Percentiles rank a stretch among this genome's conserved stretches.
Conservation (phyloP, 37 sponge, comb jelly and placozoan genomes). For the Axinella damicornis region DNA sequence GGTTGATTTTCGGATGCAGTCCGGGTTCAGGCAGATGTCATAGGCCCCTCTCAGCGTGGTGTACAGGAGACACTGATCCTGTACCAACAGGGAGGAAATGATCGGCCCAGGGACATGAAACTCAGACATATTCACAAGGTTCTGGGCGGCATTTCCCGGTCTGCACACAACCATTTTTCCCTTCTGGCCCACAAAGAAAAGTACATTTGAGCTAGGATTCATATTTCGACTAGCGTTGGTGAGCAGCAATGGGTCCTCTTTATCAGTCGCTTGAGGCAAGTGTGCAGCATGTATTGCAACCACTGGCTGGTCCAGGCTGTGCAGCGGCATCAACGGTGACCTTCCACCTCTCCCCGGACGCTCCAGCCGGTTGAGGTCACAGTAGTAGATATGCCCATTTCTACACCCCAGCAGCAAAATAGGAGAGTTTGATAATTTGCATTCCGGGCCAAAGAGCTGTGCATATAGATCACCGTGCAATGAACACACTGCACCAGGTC, state of each 20-base stretch:
- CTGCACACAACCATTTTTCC: slow-evolving; percentile 30
- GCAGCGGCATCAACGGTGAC: not conserved
- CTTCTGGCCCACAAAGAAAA: slow-evolving; percentile 28
- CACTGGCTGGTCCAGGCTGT: slow-evolving; percentile 34
- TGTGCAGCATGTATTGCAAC: slow-evolving; percentile 6
- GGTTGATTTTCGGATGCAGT: not conserved
- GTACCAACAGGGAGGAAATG: slow-evolving; percentile 9
- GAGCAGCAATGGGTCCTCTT: not conserved
- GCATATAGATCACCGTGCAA: not conserved
- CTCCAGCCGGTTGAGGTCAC: not conserved
- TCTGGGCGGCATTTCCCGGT: not conserved
- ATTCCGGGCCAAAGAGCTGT: slow-evolving; percentile 23
- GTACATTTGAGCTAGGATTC: not conserved
- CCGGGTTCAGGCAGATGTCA: slow-evolving; percentile 2
- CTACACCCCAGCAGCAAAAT: slow-evolving; percentile 7
- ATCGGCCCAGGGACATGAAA: slow-evolving; percentile 25
- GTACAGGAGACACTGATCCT: not conserved
- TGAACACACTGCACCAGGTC: not conserved
- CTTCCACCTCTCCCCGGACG: not conserved
- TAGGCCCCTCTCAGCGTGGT: slow-evolving; percentile 6
- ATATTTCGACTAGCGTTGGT: not conserved
- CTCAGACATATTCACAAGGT: not conserved
- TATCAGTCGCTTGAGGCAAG: not conserved
- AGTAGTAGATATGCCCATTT: slow-evolving; percentile 35
- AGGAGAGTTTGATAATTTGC: slow-evolving; percentile 16